Percentiles rank a stretch among this genome's conserved stretches.
Evolutionary conservation across 2,113 vertebrate species (phyloP).

Genomic region (Notiomystis cincta): DNA sequence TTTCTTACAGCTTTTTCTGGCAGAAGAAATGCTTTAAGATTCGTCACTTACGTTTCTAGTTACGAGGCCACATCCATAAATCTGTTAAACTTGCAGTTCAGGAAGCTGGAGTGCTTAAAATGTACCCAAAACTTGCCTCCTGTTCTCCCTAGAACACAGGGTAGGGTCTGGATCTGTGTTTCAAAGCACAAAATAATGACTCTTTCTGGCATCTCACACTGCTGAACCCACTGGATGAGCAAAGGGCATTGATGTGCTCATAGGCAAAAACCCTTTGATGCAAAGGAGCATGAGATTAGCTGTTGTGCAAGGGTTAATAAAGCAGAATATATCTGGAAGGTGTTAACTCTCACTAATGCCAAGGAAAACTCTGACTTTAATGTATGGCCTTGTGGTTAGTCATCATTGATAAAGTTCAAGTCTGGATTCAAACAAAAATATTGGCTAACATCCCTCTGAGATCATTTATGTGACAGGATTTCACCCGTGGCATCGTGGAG

Average conservation of each 20-base stretch:
- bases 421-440: background rate
- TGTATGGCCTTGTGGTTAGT: background rate
- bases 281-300: background rate
- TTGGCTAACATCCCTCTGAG: accelerated
- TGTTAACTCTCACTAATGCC: background rate
- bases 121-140: background rate
- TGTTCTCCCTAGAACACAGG: background rate
- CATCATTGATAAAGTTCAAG: background rate
- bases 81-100: background rate
- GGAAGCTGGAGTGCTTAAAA: background rate
- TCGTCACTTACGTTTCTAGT: background rate
- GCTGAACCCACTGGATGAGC: background rate
- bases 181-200: background rate
- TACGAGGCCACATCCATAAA: background rate
- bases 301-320: background rate
- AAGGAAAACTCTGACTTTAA: background rate
- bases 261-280: background rate
- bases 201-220: background rate
- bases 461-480: background rate
- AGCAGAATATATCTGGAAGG: background rate
- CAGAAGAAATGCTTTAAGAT: background rate
- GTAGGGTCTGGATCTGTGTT: background rate
- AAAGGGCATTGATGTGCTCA: background rate
- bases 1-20: background rate
- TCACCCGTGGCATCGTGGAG: accelerated